Evolutionary conservation across 2,797 vertebrate species (phyloP), one percentile per base, ranked within the genome.

Genomic region (Chelidonichthys spinosus): DNA sequence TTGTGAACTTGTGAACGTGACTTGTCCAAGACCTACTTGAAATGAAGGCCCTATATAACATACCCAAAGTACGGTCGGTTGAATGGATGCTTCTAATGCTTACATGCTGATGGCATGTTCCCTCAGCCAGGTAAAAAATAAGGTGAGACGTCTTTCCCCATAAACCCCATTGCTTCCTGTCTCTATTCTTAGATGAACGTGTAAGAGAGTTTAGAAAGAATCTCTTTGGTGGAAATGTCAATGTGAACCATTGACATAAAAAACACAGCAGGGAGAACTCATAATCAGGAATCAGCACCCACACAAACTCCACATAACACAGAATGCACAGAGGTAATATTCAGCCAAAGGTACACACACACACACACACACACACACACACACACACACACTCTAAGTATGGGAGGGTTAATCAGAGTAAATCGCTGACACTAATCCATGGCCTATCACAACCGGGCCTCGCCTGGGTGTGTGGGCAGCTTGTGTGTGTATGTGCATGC

Each of bases 361-460:
- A 68, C 42, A 67, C 37, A 56, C 59, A 25, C 39, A 47, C 60
- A 44, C 61, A 63, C 9, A 61, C 42, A 55, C 35, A 39, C 47
- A 44, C 42, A 56, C 39, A 54, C 4, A 42, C 36, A 40, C 64
- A 77, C 63, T 62, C 60, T 72, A 50, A 74, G 69, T 64, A 68
- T 78, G 75, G 66, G 78, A 63, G 78, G 35, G 71, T 79, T 85
- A 82, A 77, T 85, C 79, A 84, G 69, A 75, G 68, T 85, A 82
- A 87, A 87, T 77, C 56, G n/a, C 81, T 90, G 85, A 89, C 82
- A 79, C 83, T 80, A 83, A 90, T 85, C 84, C 72, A 33, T 15
- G 65, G 76, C 79, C 63, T 69, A 33, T 73, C 78, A 72, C 59
- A 46, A 47, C 65, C 46, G 0, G 35, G 54, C 17, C 53, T 72